Evolutionary conservation across 2,797 vertebrate genomes (phyloP).

Genomic region (Melanotaenia maccullochi): DNA sequence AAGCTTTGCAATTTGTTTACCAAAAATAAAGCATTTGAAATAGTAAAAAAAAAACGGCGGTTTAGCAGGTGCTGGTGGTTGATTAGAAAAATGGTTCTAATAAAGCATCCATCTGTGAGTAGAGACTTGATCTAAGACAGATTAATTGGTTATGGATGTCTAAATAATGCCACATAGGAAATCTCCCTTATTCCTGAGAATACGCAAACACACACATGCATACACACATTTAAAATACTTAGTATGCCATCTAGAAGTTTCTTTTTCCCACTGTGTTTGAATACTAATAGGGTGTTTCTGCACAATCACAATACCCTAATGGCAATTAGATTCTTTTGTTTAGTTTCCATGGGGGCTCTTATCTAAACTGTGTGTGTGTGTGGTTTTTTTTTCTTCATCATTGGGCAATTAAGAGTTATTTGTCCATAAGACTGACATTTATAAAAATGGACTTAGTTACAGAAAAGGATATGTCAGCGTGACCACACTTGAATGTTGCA

Average conservation of each 20-base stretch:
- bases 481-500: slow-evolving; percentile 43
- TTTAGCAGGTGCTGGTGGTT: slow-evolving; percentile 79
- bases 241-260: slow-evolving; percentile 84
- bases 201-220: slow-evolving; percentile 58
- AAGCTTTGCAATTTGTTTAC: slow-evolving; percentile 75
- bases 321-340: slow-evolving; percentile 85
- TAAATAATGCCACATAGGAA: slow-evolving; percentile 85
- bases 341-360: slow-evolving; percentile 82
- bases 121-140: slow-evolving; percentile 81
- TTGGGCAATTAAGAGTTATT: slow-evolving; percentile 86
- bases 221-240: slow-evolving; percentile 69
- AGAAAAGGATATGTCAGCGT: slow-evolving; percentile 68
- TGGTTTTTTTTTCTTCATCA: slow-evolving; percentile 69
- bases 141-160: slow-evolving; percentile 85
- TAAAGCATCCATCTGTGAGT: slow-evolving; percentile 84
- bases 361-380: slow-evolving; percentile 67
- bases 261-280: slow-evolving; percentile 83
- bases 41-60: slow-evolving; percentile 64
- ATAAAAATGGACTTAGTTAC: slow-evolving; percentile 78
- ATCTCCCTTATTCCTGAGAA: slow-evolving; percentile 77
- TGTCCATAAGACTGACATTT: slow-evolving; percentile 84
- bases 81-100: slow-evolving; percentile 82
- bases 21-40: slow-evolving; percentile 80
- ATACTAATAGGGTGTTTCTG: slow-evolving; percentile 83
- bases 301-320: slow-evolving; percentile 82